Conservation (phyloP, 2,797 vertebrate species). For the Cetoscarus ocellatus region DNA sequence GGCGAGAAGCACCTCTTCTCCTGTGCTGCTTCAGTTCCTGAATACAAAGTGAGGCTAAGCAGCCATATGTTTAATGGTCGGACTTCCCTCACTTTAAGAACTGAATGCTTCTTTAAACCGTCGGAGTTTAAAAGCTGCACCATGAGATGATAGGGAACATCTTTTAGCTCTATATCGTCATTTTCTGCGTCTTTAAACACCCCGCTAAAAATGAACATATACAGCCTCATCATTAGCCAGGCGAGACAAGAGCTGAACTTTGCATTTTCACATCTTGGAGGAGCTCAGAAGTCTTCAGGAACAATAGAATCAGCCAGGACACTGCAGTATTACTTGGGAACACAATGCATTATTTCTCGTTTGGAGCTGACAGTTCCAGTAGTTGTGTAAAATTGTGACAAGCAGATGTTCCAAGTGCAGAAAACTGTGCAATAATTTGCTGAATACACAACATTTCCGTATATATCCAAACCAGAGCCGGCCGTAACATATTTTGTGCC, state of each 20-base stretch:
- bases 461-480: no score
- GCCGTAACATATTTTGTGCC: no score
- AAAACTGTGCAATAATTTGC: slow-evolving; percentile 34
- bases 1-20: slow-evolving; percentile 33
- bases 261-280: slow-evolving; percentile 48
- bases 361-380: slow-evolving; percentile 47
- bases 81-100: slow-evolving; percentile 4
- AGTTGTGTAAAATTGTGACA: no score
- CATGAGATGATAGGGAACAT: slow-evolving; percentile 42
- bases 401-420: slow-evolving; percentile 34
- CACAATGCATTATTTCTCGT: slow-evolving; percentile 49
- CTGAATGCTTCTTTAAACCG: slow-evolving; percentile 18
- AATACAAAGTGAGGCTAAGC: slow-evolving; percentile 38
- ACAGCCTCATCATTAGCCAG: slow-evolving; percentile 47
- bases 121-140: slow-evolving; percentile 30
- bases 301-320: slow-evolving; percentile 26
- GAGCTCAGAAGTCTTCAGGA: slow-evolving; percentile 41
- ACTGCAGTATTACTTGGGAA: no score
- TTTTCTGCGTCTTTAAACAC: slow-evolving; percentile 37
- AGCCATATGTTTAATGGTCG: slow-evolving; percentile 53
- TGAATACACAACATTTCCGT: slow-evolving; percentile 13
- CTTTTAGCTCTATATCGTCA: slow-evolving; percentile 39
- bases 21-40: slow-evolving; percentile 14
- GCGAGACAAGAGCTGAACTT: slow-evolving; percentile 48
- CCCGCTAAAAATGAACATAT: slow-evolving; percentile 42